A percentile compares a stretch with the other conserved stretches of the same genome.
These are phyloP conservation scores for Phrynosoma platyrhinos DNA, from an alignment of 2,113 vertebrate species.

Conservation along the genomic window DNA sequence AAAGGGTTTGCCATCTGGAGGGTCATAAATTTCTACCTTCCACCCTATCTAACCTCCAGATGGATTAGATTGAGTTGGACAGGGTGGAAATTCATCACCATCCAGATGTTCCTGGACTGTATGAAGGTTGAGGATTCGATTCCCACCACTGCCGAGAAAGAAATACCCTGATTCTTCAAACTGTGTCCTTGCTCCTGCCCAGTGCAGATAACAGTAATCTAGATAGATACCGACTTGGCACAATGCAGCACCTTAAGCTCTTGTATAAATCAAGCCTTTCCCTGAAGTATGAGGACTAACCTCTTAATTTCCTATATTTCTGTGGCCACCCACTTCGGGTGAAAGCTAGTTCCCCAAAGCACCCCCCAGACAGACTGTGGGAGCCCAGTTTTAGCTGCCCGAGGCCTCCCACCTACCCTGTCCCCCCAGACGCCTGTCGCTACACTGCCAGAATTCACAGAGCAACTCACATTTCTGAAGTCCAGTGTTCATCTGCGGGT, in stretches of 20 bases:
- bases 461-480: constrained; percentile 98
- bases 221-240: not conserved
- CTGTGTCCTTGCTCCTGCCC: not conserved
- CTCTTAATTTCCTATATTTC: no score
- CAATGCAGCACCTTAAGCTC: not conserved
- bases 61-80: no score
- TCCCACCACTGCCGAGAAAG: not conserved
- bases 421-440: no score
- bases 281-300: no score
- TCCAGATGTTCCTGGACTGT: no score
- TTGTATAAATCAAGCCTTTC: not conserved
- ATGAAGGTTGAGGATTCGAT: not conserved
- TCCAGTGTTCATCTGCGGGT: constrained; percentile 99
- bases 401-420: no score
- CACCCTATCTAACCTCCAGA: no score
- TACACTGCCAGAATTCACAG: not conserved
- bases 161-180: no score
- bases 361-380: not conserved
- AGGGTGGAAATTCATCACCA: no score
- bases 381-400: not conserved
- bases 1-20: no score
- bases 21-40: no score
- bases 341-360: not conserved
- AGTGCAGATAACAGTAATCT: not conserved
- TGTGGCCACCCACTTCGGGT: no score